Base-by-base conservation (phyloP, 2,888 invertebrate species). In the Octonoba sinensis region DNA sequence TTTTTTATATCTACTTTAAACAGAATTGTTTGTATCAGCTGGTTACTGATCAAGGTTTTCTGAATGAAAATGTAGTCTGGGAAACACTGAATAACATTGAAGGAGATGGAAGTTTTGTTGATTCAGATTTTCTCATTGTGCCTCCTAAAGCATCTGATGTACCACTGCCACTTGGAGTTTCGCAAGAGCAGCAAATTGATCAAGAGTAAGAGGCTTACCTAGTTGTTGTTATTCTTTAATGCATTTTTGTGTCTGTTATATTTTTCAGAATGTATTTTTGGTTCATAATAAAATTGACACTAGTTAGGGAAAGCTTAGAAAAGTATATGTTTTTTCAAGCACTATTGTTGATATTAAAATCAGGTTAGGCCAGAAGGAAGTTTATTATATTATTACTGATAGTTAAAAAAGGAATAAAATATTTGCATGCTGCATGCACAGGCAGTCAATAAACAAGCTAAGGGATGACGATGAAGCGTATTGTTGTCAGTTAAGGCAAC, bases 1-100 rank as follows among this genome's bases (percentile, higher is more conserved):
- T 3, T 8, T 57, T 59, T 86, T 87, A 12, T 87, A 27, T 27
- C 6, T 27, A 2, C 27, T 27, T 27, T 6, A 27, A 27, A 27
- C 27, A 90, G 90, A 87, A 88, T 85, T 89, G 90, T 82, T 86
- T 91, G 20, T 91, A 90, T 86, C 88, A 90, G 84, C 87, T 91
- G 64, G 90, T 91, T 18, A 91, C 91, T 11, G 91, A 91, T 87
- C 90, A 90, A 85, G 91, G 91, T 1, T 91, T 90, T 86, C 87
- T 91, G 18, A 88, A 88, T 36, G 90, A 91, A 85, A 87, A 88
- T 74, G 89, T 91, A 4, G 90, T 91, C 16, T 91, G 91, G 91
- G 91, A 91, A 87, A 90, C 91, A 1, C 86, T 91, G 54, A 88
- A 88, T 77, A 90, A 89, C 82, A 90, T 91, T 18, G 90, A 91